Conservation (phyloP, 2,113 vertebrate species). For the Orcinus orca region DNA sequence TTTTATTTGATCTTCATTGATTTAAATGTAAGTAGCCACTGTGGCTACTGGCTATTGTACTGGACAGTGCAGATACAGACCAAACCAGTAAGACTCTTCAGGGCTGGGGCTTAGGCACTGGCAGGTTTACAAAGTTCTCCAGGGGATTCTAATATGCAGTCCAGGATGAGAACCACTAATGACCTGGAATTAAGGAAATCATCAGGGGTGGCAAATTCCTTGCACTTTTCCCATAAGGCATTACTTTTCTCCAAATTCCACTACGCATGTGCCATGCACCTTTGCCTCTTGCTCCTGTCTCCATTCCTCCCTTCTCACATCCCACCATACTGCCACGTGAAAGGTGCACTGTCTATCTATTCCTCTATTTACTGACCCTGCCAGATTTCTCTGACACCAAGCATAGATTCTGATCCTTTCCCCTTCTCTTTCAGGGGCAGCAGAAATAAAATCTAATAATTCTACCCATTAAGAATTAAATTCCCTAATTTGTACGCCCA, state of each 20-base stretch:
- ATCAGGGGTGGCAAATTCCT: not conserved
- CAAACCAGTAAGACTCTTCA: not conserved
- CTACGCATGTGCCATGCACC: not conserved
- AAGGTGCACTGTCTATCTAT: no score
- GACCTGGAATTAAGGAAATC: not conserved
- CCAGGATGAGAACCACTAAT: not conserved
- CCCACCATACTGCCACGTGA: not conserved
- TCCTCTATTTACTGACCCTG: not conserved
- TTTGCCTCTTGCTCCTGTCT: not conserved
- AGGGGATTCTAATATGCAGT: not conserved
- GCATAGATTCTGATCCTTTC: not conserved
- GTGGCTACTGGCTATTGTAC: not conserved
- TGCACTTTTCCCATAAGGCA: not conserved
- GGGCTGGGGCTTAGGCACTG: not conserved
- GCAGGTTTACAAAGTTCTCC: not conserved
- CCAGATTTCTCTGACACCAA: not conserved
- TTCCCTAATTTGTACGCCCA: no score
- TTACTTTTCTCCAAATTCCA: not conserved
- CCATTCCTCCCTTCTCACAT: not conserved
- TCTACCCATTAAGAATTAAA: not conserved
- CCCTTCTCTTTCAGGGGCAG: not conserved
- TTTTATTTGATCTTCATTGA: not conserved
- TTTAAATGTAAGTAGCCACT: not conserved
- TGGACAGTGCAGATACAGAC: not conserved
- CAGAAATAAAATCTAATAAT: conserved; percentile 2